A percentile compares a stretch with the other conserved stretches of the same genome.
Evolutionary conservation across 1,140 invertebrate genomes (phyloP).

Genomic region (Luehdorfia chinensis): DNA sequence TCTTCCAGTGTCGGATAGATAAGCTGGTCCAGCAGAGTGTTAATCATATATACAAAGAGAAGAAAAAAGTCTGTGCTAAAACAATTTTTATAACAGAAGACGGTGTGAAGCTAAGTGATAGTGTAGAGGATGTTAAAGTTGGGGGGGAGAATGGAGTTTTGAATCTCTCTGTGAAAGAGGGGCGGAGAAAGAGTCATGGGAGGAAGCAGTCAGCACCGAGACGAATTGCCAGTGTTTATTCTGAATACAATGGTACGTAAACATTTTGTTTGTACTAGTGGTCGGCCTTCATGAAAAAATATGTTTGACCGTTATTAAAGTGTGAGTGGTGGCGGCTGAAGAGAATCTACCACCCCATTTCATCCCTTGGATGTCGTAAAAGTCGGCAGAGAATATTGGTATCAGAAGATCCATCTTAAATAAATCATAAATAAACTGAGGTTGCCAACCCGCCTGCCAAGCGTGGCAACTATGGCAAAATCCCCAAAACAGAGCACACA

Average conservation of each 20-base stretch:
- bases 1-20: conserved; percentile 61
- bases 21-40: conserved; percentile 60
- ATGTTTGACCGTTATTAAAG: too few species aligned
- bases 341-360: too few species aligned
- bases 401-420: too few species aligned
- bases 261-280: too few species aligned
- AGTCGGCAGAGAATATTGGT: too few species aligned
- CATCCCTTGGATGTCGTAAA: too few species aligned
- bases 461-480: too few species aligned
- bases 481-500: too few species aligned
- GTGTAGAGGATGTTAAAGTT: conserved; percentile 19
- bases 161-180: conserved; percentile 56
- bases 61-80: conserved; percentile 52
- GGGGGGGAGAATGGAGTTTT: conserved; percentile 39
- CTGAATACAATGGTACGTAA: conserved; percentile 46
- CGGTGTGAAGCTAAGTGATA: conserved; percentile 11
- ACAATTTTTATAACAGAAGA: conserved; percentile 51
- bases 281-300: too few species aligned
- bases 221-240: conserved; percentile 42
- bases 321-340: too few species aligned
- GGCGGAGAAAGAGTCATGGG: conserved; percentile 46
- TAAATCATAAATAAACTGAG: too few species aligned
- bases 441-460: too few species aligned
- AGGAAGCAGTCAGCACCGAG: conserved; percentile 59
- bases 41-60: conserved; percentile 57